Base-by-base conservation (phyloP, 53 echinoderm and acorn worm species). In the Henricia sp. region DNA sequence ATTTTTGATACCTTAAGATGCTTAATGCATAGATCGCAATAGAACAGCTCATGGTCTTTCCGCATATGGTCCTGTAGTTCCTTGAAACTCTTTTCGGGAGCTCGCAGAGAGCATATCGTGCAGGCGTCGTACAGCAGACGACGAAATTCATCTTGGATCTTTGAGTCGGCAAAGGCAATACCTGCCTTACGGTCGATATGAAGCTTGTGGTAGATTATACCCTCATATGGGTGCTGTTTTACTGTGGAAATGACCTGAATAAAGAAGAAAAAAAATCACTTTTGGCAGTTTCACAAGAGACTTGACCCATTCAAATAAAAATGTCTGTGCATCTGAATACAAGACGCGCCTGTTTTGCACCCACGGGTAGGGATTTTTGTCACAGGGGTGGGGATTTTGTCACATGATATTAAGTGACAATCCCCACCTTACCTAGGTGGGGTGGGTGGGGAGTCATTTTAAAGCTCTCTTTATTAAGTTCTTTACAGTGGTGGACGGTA, bases 201-300 rank as follows among this genome's bases (percentile, higher is more conserved):
- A 63, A 88, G 92, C 86, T 94, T 94, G 80, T 94, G 99, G 44
- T 83, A 88, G 76, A 92, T 97, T 62, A 94, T 94, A 37, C 99
- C 92, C 12, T 88, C 63, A 60, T 63, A 97, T 34, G 83, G 90
- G 71, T 97, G 99, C 55, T 88, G 70, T 73, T 94, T 94, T 54
- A 56, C 85, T 1, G 88, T 91, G 43, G 94, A 88, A 17, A 97
- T 88, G 19, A 90, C 91, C 99, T 97, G 74, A 6, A n/a, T n/a
- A n/a, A n/a, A n/a, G n/a, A n/a, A n/a, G n/a, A n/a, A n/a, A n/a
- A n/a, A n/a, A n/a, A n/a, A n/a, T n/a, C n/a, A n/a, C n/a, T n/a
- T n/a, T n/a, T n/a, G n/a, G n/a, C n/a, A n/a, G n/a, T n/a, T n/a
- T n/a, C n/a, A n/a, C n/a, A n/a, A n/a, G n/a, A n/a, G n/a, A n/a